Evolutionary conservation across 2,888 invertebrate genomes (phyloP), one percentile per base, ranked within the genome.

Genomic region (Lasioglossum zephyrum): DNA sequence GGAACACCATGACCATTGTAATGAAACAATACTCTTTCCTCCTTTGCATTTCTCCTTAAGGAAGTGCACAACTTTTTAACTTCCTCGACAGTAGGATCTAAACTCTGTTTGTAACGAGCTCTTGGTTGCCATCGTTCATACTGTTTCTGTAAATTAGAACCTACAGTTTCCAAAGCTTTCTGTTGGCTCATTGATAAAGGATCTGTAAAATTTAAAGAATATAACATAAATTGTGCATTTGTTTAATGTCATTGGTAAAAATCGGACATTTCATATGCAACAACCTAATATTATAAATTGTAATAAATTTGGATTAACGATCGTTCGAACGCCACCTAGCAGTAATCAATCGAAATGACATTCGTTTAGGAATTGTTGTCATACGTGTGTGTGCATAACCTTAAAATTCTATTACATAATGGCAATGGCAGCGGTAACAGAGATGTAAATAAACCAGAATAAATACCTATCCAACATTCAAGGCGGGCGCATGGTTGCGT

Each of bases 1-100:
- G 99, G 99, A 84, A 99, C 99, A 26, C 99, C 99, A 95, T 99
- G 99, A 0, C 99, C 99, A 95, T 99, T 99, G 95, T 99, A 99
- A 95, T 99, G 99, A 95, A 99, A 99, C 79, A 99, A 96, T 60
- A 99, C 99, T 88, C 99, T 96, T 94, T 99, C 99, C 93, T 99
- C 99, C 95, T 99, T 99, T 6, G 99, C 99, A 95, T 99, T 99
- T 90, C 99, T 96, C 18, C 99, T 96, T 89, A 99, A 96, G 0
- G 99, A 99, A 47, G 98, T 97, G 94, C 99, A 99, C 39, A 99
- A 96, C 95, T 99, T 99, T 95, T 99, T 99, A 0, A 99, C 98
- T 95, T 99, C 99, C 63, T 99, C 99, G 4, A 98, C 97, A 4
- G 99, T 99, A 11, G 99, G 99, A 95, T 99, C 99, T 79, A 99